These are phyloP conservation scores for Tonatia bakeri DNA, from an alignment of 2,113 vertebrate genomes.

Conservation along the genomic window DNA sequence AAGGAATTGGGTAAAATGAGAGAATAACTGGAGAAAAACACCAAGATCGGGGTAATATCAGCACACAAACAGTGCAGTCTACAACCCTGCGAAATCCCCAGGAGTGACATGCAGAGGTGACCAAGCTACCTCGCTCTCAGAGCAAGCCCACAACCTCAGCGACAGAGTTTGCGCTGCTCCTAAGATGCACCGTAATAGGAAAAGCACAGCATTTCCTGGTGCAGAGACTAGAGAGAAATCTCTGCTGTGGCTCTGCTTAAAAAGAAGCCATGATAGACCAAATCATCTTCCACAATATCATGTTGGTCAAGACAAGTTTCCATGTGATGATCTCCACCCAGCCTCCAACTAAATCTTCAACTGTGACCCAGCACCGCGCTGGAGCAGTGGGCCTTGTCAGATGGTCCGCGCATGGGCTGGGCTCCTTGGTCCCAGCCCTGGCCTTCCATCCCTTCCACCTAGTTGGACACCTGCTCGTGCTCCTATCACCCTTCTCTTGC, in stretches of 20 bases:
- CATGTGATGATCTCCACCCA: fast-evolving
- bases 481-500: not conserved
- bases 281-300: not conserved
- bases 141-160: not conserved
- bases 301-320: not conserved
- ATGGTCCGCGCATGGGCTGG: no score
- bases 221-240: not conserved
- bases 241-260: not conserved
- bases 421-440: fast-evolving
- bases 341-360: fast-evolving
- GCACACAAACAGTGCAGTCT: not conserved
- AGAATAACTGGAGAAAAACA: not conserved
- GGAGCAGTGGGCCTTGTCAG: fast-evolving
- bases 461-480: not conserved
- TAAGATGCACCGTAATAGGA: not conserved
- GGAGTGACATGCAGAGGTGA: not conserved
- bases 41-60: not conserved
- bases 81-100: not conserved
- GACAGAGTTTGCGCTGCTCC: not conserved
- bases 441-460: not conserved
- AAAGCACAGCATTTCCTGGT: not conserved
- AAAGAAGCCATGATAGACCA: not conserved
- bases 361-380: fast-evolving
- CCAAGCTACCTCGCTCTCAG: not conserved
- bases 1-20: not conserved